These are phyloP conservation scores for Montipora foliosa DNA, from an alignment of 64 coral and sea anemone genomes.

Conservation along the genomic window DNA sequence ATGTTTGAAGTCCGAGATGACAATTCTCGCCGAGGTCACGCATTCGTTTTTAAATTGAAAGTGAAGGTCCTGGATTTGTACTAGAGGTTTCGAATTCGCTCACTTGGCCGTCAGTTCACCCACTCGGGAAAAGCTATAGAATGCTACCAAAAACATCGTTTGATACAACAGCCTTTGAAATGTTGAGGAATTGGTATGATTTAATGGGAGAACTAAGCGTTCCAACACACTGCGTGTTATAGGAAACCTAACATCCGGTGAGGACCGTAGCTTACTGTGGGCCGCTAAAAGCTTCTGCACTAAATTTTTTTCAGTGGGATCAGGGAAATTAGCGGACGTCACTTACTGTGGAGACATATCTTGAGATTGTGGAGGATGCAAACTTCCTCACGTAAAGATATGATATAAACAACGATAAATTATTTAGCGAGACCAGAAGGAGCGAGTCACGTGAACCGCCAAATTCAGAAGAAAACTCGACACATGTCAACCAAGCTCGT, in stretches of 20 bases:
- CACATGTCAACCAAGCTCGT: neutral
- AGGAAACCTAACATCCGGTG: neutral
- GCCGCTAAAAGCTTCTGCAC: neutral
- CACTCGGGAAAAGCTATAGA: slow-evolving; percentile 21
- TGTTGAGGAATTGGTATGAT: neutral
- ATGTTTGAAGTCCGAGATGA: too few relatives aligned
- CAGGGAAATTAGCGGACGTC: neutral
- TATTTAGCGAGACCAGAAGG: neutral
- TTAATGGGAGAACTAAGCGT: neutral
- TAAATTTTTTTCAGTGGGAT: neutral
- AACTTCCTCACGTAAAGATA: neutral
- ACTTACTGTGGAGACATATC: neutral
- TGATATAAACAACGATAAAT: neutral
- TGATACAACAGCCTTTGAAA: neutral
- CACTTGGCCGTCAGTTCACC: slow-evolving; percentile 16
- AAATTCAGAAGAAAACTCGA: neutral
- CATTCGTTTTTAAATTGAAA: too few relatives aligned
- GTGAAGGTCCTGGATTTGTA: neutral
- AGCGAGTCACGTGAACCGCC: neutral
- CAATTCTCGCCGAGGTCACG: too few relatives aligned
- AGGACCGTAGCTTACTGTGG: too few relatives aligned
- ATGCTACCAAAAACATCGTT: slow-evolving; percentile 30
- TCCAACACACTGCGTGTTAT: slow-evolving; percentile 11
- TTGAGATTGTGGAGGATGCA: neutral
- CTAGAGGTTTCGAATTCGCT: neutral